A percentile compares a stretch with the other conserved stretches of the same genome.
phyloP scores from a whole-genome alignment of 1,140 invertebrate genomes.

The Reticulitermes speratus region DNA sequence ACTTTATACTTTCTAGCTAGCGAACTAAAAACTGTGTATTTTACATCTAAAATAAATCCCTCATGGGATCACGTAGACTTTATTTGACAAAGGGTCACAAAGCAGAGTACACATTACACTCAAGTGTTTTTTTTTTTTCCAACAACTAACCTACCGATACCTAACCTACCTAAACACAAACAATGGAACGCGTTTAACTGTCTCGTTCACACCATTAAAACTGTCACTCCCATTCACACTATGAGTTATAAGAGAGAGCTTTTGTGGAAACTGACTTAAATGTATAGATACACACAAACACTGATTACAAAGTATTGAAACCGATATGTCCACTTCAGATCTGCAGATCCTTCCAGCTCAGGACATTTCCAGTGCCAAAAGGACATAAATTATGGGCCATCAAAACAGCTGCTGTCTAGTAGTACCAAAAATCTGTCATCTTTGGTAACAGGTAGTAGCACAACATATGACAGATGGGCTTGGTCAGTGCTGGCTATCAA shows the following conservation, averaged over 20 bases:
- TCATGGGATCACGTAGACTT: constrained; percentile 1
- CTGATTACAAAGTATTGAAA: constrained; percentile 30
- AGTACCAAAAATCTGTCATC: neutral
- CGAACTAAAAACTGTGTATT: constrained; percentile 25
- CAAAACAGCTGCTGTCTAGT: neutral
- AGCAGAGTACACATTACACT: constrained; percentile 27
- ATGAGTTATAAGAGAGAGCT: constrained; percentile 31
- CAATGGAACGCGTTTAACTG: constrained; percentile 11
- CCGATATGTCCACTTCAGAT: constrained; percentile 33
- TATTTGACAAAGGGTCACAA: constrained; percentile 22
- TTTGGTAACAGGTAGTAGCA: neutral
- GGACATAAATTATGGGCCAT: neutral
- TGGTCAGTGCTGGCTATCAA: neutral
- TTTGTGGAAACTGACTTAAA: constrained; percentile 31
- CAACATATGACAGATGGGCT: neutral
- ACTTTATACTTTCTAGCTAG: constrained; percentile 17
- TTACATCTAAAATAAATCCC: constrained; percentile 16
- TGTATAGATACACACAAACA: constrained; percentile 27
- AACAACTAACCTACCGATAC: constrained; percentile 28
- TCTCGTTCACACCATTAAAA: constrained; percentile 24
- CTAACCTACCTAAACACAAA: constrained; percentile 25
- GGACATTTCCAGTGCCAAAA: neutral
- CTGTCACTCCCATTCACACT: constrained; percentile 28
- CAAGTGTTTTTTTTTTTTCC: constrained; percentile 20
- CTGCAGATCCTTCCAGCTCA: constrained; percentile 3